A percentile compares a stretch with the other conserved stretches of the same genome.
Evolutionary conservation across 2,113 vertebrate genomes (phyloP).

Genomic region (Gulo gulo): DNA sequence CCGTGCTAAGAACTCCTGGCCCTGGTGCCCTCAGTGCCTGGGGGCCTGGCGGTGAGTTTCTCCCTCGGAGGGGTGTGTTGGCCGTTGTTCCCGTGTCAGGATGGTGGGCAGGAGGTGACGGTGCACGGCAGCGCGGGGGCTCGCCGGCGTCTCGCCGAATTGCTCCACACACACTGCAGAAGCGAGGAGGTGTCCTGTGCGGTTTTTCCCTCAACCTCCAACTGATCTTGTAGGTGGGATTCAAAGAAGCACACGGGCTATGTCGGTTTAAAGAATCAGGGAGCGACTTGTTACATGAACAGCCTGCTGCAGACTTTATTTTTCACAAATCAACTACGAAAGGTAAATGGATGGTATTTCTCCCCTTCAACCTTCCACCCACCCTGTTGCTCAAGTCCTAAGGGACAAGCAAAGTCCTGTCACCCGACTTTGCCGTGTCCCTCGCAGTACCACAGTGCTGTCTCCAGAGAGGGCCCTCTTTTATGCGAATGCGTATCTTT

Average conservation of each 20-base stretch:
- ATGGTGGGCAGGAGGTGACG: background rate
- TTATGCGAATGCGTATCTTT: fast-evolving
- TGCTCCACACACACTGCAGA: fast-evolving
- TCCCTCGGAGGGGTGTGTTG: background rate
- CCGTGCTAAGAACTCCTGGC: background rate
- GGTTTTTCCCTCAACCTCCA: constrained; percentile 23
- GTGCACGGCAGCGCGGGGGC: fast-evolving
- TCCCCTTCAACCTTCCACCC: background rate
- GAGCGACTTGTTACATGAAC: constrained; percentile 99
- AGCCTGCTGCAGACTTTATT: constrained; percentile 98
- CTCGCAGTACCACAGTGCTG: background rate
- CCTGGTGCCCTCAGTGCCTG: fast-evolving
- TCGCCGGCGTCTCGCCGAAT: fast-evolving
- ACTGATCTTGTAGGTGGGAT: constrained; percentile 90
- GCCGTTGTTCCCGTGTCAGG: background rate
- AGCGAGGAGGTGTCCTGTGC: background rate
- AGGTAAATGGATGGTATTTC: constrained; percentile 83
- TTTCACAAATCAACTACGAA: constrained; percentile 98
- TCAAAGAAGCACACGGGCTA: constrained; percentile 99
- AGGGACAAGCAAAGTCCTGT: background rate
- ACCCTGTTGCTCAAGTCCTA: background rate
- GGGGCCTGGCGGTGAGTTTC: background rate
- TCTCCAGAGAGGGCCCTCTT: background rate
- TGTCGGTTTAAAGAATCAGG: constrained; percentile 98
- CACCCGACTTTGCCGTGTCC: background rate